Base-by-base conservation (phyloP, 2,797 vertebrate species). In the Pyrocephalus nanus region DNA sequence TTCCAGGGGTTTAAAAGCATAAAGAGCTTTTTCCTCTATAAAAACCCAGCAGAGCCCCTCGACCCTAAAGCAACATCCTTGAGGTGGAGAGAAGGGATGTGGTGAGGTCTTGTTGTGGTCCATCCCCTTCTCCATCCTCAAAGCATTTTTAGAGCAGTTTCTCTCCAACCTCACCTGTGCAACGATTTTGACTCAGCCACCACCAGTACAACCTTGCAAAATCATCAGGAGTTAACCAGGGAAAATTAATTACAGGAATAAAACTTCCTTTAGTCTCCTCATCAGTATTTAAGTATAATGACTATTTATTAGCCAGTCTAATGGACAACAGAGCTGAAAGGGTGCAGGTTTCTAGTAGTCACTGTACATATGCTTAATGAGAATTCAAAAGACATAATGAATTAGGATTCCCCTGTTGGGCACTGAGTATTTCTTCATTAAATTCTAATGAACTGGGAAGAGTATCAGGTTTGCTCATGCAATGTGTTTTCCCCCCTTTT, bases 371-470 rank as follows among this genome's bases (percentile, higher is more conserved):
- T 12, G 55, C 55, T 94, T 95, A 96, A 96, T 92, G 95, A 91
- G 87, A 88, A 96, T 92, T 92, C 96, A 90, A 90, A 95, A 95
- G 91, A 93, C 79, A 75, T 90, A 94, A 96, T 92, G 94, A 97
- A 95, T 96, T 88, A 94, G 80, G 90, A 96, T 93, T 94, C 91
- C 92, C 94, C 92, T 94, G 87, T 92, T 90, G 90, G 88, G 91
- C 92, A 92, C 91, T 21, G 60, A 90, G 88, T 81, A 90, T 92
- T 96, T 96, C 95, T 86, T 94, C 94, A 97, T 95, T 97, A 96
- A 93, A 95, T 94, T 92, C 92, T 93, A 95, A 96, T 93, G 92
- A 96, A 94, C 86, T 84, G 71, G 82, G 79, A 94, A 94, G 86
- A 90, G 64, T 58, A 71, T 79, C 88, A 86, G 77, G 91, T 92